These are phyloP conservation scores for Plutella xylostella DNA, from an alignment of 2,888 invertebrate genomes.

Conservation along the genomic window DNA sequence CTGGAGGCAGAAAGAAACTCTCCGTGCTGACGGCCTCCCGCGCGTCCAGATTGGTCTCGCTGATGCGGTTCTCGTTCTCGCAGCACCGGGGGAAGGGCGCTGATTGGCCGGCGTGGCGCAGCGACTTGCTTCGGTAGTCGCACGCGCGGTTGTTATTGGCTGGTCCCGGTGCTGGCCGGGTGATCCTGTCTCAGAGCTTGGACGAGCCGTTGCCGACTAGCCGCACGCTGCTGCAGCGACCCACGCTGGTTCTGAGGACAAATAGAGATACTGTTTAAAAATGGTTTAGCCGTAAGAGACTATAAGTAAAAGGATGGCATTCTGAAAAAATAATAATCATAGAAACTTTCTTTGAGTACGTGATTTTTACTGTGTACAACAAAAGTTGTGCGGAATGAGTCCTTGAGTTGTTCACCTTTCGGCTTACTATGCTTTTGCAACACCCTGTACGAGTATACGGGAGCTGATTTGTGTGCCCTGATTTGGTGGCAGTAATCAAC, in stretches of 20 bases:
- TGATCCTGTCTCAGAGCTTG: constrained; percentile 52
- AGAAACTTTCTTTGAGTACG: too few relatives aligned
- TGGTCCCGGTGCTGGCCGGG: constrained; percentile 31
- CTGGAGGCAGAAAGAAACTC: constrained; percentile 28
- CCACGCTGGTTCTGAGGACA: constrained; percentile 17
- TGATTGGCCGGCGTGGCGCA: constrained; percentile 25
- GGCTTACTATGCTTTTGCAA: too few relatives aligned
- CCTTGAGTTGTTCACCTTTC: too few relatives aligned
- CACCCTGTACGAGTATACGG: too few relatives aligned
- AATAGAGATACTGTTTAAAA: too few relatives aligned
- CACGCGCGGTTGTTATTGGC: constrained; percentile 44
- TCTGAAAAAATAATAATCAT: too few relatives aligned
- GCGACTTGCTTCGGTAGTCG: constrained; percentile 42
- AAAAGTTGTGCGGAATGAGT: too few relatives aligned
- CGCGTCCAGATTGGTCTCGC: constrained; percentile 29
- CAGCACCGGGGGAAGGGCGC: constrained; percentile 58
- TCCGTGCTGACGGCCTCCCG: constrained; percentile 43
- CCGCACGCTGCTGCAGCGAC: constrained; percentile 55
- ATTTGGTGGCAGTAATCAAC: too few relatives aligned
- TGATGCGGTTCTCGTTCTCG: constrained; percentile 41
- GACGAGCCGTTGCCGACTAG: constrained; percentile 56
- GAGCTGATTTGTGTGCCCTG: too few relatives aligned
- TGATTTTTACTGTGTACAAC: too few relatives aligned
- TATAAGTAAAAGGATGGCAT: too few relatives aligned
- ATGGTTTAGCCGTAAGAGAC: too few relatives aligned